These are phyloP conservation scores for Heliconius erato DNA, from an alignment of 2,888 invertebrate species.

Conservation along the genomic window DNA sequence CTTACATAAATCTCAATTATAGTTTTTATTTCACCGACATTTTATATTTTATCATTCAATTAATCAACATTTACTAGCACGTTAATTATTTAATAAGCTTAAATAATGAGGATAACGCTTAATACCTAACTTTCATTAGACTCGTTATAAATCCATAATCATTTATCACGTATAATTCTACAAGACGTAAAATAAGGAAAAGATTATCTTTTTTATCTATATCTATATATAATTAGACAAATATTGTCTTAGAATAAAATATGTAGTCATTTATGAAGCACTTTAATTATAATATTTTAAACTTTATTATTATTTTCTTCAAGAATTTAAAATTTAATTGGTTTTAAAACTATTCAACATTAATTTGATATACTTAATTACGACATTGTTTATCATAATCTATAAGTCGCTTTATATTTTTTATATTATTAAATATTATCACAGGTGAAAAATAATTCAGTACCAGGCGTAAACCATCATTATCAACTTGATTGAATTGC, in stretches of 20 bases:
- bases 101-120: slow-evolving; percentile 28
- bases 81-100: slow-evolving; percentile 28
- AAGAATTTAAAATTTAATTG: background rate
- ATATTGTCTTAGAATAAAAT: slow-evolving; percentile 28
- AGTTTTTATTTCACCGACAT: background rate
- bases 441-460: background rate
- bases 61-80: slow-evolving; percentile 24
- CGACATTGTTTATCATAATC: background rate
- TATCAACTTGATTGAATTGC: background rate
- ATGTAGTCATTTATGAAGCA: slow-evolving; percentile 8
- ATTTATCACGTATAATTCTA: slow-evolving; percentile 28
- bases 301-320: slow-evolving; percentile 5
- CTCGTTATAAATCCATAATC: slow-evolving; percentile 25
- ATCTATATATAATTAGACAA: slow-evolving; percentile 31
- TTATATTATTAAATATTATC: background rate
- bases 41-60: slow-evolving; percentile 19
- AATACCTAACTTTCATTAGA: slow-evolving; percentile 25
- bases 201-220: slow-evolving; percentile 35
- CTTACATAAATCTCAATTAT: background rate
- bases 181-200: slow-evolving; percentile 25
- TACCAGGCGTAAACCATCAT: background rate
- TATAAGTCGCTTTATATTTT: background rate
- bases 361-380: background rate
- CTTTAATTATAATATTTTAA: slow-evolving; percentile 4
- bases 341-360: background rate